Evolutionary conservation across 2,797 vertebrate genomes (phyloP).

Genomic region (Hyperoplus lanceolatus): DNA sequence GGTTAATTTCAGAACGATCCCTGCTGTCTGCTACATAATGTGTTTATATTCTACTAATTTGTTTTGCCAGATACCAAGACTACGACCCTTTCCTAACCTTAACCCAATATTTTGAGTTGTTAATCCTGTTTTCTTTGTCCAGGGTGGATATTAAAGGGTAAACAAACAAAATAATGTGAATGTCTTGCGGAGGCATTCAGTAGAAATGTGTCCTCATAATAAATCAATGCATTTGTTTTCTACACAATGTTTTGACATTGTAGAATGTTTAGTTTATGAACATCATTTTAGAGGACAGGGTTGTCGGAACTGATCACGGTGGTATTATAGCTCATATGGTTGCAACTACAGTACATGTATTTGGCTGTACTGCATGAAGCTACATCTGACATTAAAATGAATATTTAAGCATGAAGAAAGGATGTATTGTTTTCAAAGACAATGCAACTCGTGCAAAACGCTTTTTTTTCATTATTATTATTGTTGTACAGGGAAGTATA

Average conservation of each 20-base stretch:
- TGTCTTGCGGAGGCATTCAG: background rate
- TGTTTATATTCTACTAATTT: background rate
- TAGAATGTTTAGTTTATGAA: background rate
- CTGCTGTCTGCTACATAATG: background rate
- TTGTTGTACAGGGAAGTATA: background rate
- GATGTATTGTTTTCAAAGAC: slow-evolving; percentile 1
- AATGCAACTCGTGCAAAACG: too few species aligned
- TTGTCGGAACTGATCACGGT: background rate
- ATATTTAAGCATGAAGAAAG: background rate
- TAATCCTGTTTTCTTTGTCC: background rate
- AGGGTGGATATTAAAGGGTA: background rate
- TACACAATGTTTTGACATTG: background rate
- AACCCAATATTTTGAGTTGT: background rate
- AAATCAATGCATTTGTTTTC: background rate
- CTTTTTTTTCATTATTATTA: too few species aligned
- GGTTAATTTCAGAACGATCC: background rate
- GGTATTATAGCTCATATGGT: background rate
- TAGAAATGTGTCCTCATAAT: background rate
- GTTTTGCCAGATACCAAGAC: background rate
- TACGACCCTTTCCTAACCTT: background rate
- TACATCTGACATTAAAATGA: background rate
- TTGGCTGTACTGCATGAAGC: background rate
- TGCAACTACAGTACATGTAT: background rate
- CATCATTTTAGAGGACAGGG: background rate
- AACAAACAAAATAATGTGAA: background rate